Percentiles rank a stretch among this genome's conserved stretches.
Evolutionary conservation across 2,797 vertebrate genomes (phyloP).

Genomic region (Lacerta viridis): DNA sequence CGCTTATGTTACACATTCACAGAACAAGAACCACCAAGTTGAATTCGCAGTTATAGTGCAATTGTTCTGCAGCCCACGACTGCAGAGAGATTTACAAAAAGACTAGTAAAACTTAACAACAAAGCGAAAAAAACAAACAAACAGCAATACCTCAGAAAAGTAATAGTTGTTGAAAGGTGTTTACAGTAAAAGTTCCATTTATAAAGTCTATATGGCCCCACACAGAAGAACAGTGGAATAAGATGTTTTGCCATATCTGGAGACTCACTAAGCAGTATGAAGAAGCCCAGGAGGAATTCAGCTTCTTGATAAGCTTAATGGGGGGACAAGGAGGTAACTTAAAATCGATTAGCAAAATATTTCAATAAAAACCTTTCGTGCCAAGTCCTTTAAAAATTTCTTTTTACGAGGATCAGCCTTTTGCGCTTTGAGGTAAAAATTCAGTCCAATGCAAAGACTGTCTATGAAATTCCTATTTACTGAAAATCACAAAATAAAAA

Average conservation of each 20-base stretch:
- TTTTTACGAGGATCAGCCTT: constrained; percentile 84
- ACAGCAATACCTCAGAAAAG: constrained; percentile 82
- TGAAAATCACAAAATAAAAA: constrained; percentile 87
- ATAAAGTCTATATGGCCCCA: constrained; percentile 84
- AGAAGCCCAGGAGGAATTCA: constrained; percentile 81
- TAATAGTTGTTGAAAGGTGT: constrained; percentile 86
- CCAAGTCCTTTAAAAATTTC: constrained; percentile 86
- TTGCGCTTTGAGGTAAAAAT: constrained; percentile 98
- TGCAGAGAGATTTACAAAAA: constrained; percentile 81
- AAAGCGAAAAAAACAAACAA: constrained; percentile 61
- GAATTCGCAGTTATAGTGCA: constrained; percentile 83
- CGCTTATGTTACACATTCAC: constrained; percentile 81
- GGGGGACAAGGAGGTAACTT: constrained; percentile 82
- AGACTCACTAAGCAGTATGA: constrained; percentile 79
- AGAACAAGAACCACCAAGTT: constrained; percentile 78
- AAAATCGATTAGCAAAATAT: constrained; percentile 88
- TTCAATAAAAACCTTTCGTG: constrained; percentile 85
- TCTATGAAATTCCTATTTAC: constrained; percentile 85
- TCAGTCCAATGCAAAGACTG: constrained; percentile 89
- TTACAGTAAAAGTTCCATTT: constrained; percentile 96
- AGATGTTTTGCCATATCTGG: constrained; percentile 71
- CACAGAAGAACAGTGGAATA: constrained; percentile 76
- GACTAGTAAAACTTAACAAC: constrained; percentile 81
- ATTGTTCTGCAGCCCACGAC: constrained; percentile 81
- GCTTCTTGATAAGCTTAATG: constrained; percentile 86